These are phyloP conservation scores for Lepidostoma basale DNA, from an alignment of 1,140 invertebrate species.

Conservation along the genomic window DNA sequence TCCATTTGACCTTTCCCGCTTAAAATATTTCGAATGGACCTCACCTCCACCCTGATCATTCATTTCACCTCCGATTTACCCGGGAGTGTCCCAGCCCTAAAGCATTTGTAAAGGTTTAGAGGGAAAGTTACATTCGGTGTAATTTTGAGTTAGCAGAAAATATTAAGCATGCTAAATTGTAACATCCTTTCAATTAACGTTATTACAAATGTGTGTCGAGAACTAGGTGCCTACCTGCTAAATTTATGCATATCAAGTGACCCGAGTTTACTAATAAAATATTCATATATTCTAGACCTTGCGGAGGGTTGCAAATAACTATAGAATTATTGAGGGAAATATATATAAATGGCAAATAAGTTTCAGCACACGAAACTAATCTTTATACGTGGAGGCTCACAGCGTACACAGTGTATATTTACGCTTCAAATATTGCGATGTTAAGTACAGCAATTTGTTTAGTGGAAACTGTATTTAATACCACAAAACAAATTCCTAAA, in stretches of 20 bases:
- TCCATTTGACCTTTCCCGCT: conserved; percentile 21
- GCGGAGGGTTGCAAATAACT: too few relatives aligned
- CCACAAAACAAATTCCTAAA: too few relatives aligned
- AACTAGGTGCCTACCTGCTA: neutral
- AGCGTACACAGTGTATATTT: too few relatives aligned
- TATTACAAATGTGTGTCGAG: neutral
- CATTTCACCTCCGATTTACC: conserved; percentile 19
- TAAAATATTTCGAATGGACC: conserved; percentile 29
- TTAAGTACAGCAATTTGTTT: too few relatives aligned
- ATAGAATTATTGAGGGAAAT: too few relatives aligned
- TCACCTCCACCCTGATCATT: conserved; percentile 23
- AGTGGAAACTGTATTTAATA: too few relatives aligned
- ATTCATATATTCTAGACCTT: neutral
- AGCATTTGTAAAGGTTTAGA: conserved; percentile 1
- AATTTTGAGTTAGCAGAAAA: conserved; percentile 12
- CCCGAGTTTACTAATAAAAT: neutral
- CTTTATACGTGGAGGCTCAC: too few relatives aligned
- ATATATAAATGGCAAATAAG: too few relatives aligned
- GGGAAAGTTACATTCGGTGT: neutral
- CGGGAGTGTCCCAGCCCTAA: neutral
- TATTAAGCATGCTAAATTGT: conserved; percentile 4
- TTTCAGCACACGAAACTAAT: too few relatives aligned
- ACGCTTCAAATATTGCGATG: too few relatives aligned
- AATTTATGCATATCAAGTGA: conserved; percentile 1
- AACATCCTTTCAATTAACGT: neutral